Evolutionary conservation across 2,797 vertebrate genomes (phyloP).

Genomic region (Hoplostethus mediterraneus): DNA sequence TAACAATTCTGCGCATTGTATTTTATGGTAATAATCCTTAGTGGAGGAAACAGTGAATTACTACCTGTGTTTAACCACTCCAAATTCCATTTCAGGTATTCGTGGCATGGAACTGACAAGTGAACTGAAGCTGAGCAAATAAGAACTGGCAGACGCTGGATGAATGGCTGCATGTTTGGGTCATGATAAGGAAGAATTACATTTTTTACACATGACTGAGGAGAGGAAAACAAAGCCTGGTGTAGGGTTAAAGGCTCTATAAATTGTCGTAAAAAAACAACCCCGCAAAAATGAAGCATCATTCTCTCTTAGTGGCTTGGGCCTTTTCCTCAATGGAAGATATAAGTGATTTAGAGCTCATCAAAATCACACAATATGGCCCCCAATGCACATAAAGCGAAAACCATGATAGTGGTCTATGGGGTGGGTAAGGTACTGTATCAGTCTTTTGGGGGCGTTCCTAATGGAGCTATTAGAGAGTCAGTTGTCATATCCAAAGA

Average conservation of each 20-base stretch:
- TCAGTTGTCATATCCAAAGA: constrained; percentile 69
- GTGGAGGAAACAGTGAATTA: constrained; percentile 59
- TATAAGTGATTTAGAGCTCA: constrained; percentile 76
- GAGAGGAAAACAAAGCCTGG: constrained; percentile 72
- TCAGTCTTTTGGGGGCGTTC: constrained; percentile 63
- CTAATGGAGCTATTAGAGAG: constrained; percentile 65
- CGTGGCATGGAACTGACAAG: constrained; percentile 66
- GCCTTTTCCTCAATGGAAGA: constrained; percentile 66
- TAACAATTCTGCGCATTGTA: constrained; percentile 61
- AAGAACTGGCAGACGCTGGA: constrained; percentile 75
- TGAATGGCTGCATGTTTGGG: constrained; percentile 73
- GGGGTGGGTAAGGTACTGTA: constrained; percentile 46
- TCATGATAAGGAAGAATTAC: constrained; percentile 79
- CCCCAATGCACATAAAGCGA: constrained; percentile 69
- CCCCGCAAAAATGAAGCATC: constrained; percentile 50
- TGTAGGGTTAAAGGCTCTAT: constrained; percentile 72
- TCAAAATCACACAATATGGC: constrained; percentile 69
- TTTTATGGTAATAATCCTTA: constrained; percentile 66
- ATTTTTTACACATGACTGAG: constrained; percentile 73
- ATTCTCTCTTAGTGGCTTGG: constrained; percentile 53
- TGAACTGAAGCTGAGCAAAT: constrained; percentile 73
- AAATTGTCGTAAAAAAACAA: constrained; percentile 71
- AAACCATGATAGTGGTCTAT: constrained; percentile 58
- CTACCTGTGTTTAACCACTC: constrained; percentile 77
- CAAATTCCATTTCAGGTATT: constrained; percentile 73